Conservation (phyloP, 1,140 invertebrate genomes). For the Calliphora vicina region DNA sequence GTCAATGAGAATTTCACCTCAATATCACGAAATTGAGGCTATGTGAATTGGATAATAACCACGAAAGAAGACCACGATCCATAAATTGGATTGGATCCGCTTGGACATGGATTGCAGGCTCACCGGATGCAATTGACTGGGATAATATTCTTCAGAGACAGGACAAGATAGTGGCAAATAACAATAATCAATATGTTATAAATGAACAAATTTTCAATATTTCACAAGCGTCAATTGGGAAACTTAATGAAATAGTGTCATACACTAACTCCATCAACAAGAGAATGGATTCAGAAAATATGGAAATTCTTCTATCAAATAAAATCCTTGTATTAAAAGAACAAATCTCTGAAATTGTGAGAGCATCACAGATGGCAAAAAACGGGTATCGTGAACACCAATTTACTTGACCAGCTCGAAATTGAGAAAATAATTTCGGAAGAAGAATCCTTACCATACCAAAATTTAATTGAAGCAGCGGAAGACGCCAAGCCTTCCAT, state of each 20-base stretch:
- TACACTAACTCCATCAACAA: not conserved
- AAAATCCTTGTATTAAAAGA: not conserved
- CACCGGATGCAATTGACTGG: not conserved
- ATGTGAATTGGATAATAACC: not conserved
- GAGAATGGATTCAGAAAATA: not conserved
- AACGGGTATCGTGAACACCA: not conserved
- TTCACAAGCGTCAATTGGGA: not conserved
- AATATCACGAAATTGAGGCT: not conserved
- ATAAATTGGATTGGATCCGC: not conserved
- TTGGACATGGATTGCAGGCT: not conserved
- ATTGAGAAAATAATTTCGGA: not conserved
- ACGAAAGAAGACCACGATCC: not conserved
- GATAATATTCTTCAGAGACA: not conserved
- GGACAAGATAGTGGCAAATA: not conserved
- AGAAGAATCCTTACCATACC: not conserved
- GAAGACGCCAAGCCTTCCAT: not conserved
- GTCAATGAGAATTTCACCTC: not conserved
- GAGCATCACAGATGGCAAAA: not conserved
- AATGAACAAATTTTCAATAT: not conserved
- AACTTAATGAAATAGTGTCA: not conserved
- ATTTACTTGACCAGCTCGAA: not conserved
- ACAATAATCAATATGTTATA: not conserved
- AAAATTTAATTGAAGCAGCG: not conserved
- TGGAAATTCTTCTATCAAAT: not conserved
- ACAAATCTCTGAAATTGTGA: not conserved